Conservation (phyloP, 2,113 vertebrate genomes). For the Rhegmatorhina hoffmannsi region DNA sequence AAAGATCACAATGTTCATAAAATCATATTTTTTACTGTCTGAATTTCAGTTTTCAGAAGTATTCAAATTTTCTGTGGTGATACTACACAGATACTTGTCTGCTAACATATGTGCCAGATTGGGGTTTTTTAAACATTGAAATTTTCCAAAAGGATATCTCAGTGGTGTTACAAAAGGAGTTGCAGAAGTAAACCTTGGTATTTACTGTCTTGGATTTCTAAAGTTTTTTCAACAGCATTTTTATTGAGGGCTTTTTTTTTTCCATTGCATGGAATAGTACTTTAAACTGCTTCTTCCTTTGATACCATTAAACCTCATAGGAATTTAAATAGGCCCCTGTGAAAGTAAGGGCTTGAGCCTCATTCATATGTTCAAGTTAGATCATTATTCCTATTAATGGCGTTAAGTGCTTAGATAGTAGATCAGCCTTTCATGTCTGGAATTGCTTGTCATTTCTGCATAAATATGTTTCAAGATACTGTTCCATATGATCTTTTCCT, state of each 20-base stretch:
- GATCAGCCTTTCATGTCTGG: constrained; percentile 61
- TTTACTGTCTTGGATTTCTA: constrained; percentile 65
- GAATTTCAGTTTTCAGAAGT: background rate
- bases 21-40: background rate
- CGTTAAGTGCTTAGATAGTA: constrained; percentile 73
- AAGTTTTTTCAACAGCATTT: constrained; percentile 55
- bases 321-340: constrained; percentile 71
- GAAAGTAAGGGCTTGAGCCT: constrained; percentile 67
- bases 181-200: constrained; percentile 9
- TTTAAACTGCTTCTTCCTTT: constrained; percentile 65
- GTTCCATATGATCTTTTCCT: constrained; percentile 10
- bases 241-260: constrained; percentile 32
- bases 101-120: background rate
- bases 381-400: constrained; percentile 77
- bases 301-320: constrained; percentile 64
- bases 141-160: background rate
- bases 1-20: background rate
- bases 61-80: background rate
- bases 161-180: background rate
- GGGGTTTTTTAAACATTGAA: background rate
- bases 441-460: constrained; percentile 74
- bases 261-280: background rate
- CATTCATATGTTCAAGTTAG: constrained; percentile 68
- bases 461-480: constrained; percentile 64
- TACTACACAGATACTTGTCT: background rate